Percentiles rank a stretch among this genome's conserved stretches.
Conservation (phyloP, 2,888 invertebrate species). For the Parapristionchus giblindavisi region DNA sequence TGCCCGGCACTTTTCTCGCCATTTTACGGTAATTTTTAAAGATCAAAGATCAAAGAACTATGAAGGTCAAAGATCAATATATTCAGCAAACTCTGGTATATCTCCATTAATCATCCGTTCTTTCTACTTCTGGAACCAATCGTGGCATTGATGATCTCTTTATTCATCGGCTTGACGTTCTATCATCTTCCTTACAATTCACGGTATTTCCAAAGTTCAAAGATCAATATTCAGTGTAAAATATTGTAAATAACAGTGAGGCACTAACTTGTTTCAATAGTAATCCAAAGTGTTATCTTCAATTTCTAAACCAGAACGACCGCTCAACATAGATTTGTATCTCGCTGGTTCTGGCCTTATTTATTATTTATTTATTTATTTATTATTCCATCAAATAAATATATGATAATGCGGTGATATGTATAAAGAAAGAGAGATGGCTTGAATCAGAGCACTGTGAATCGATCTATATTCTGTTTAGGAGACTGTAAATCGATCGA, state of each 20-base stretch:
- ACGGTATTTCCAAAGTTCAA: not conserved
- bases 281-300: too few species aligned
- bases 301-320: too few species aligned
- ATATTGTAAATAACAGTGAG: not conserved
- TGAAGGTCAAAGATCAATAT: not conserved
- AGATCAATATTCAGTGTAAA: not conserved
- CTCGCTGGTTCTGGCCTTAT: not conserved
- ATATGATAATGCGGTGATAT: too few species aligned
- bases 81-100: constrained; percentile 39
- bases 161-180: constrained; percentile 45
- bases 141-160: constrained; percentile 42
- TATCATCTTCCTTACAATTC: constrained; percentile 41
- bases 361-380: too few species aligned
- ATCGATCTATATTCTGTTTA: too few species aligned
- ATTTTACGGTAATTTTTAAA: constrained; percentile 39
- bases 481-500: too few species aligned
- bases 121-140: constrained; percentile 40
- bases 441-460: too few species aligned
- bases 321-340: not conserved
- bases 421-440: too few species aligned
- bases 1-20: constrained; percentile 26
- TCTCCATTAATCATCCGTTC: constrained; percentile 41
- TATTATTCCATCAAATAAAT: too few species aligned
- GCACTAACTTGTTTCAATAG: too few species aligned
- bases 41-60: not conserved